phyloP scores from a whole-genome alignment of 2,888 invertebrate genomes.

The Nasonovia ribisnigri region DNA sequence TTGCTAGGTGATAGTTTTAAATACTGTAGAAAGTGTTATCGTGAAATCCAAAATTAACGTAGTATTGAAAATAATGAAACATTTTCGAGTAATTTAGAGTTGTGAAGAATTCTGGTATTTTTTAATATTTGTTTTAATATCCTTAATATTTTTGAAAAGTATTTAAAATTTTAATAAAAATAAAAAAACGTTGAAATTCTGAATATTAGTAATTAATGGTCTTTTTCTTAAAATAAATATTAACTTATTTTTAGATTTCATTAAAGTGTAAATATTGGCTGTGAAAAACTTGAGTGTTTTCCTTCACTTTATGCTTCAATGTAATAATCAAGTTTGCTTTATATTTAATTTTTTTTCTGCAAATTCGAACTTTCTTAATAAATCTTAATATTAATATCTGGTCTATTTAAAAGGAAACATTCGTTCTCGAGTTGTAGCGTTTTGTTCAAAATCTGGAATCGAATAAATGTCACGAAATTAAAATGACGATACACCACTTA shows the following conservation, averaged over 20 bases:
- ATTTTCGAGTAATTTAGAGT: no score
- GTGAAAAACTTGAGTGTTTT: neutral
- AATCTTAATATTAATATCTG: neutral
- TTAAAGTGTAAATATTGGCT: neutral
- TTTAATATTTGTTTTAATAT: no score
- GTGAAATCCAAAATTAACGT: no score
- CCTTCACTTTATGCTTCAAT: neutral
- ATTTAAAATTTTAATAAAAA: no score
- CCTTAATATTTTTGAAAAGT: no score
- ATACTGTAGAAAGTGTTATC: no score
- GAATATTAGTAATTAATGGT: neutral
- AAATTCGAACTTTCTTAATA: neutral
- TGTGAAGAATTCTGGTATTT: no score
- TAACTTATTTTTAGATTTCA: neutral
- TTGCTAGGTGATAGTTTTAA: no score
- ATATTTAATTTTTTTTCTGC: neutral
- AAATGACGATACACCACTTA: conserved; percentile 24
- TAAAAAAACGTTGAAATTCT: neutral
- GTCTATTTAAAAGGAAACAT: neutral
- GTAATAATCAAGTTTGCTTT: neutral
- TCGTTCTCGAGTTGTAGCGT: neutral
- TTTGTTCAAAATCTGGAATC: neutral
- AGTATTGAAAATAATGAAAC: no score
- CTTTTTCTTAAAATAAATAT: neutral
- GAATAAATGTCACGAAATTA: conserved; percentile 9